Percentiles rank a stretch among this genome's conserved stretches.
phyloP scores from a whole-genome alignment of 2,113 vertebrate species.

The mouse (Mus musculus) region DNA sequence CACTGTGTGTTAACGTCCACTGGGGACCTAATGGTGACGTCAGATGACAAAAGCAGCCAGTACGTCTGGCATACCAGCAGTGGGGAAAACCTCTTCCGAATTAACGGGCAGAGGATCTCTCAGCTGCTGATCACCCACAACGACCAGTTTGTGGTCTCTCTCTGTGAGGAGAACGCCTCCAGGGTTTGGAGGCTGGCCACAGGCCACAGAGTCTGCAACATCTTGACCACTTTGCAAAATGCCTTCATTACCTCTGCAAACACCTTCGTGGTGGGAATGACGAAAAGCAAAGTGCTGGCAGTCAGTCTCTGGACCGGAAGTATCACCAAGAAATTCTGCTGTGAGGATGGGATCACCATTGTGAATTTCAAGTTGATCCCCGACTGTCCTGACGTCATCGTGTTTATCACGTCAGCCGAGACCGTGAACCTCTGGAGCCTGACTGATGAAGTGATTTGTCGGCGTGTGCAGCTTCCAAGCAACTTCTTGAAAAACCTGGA shows the following conservation, averaged over 20 bases:
- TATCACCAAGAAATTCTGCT: constrained; percentile 98
- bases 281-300: constrained; percentile 97
- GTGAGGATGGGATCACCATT: constrained; percentile 96
- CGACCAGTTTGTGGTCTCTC: constrained; percentile 98
- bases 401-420: constrained; percentile 97
- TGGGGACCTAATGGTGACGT: constrained; percentile 97
- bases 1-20: constrained; percentile 97
- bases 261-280: constrained; percentile 96
- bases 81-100: constrained; percentile 98
- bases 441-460: constrained; percentile 96
- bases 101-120: constrained; percentile 96
- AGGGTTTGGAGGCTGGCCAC: constrained; percentile 98
- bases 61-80: constrained; percentile 97
- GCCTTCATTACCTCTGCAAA: constrained; percentile 98
- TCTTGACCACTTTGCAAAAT: constrained; percentile 97
- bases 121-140: constrained; percentile 98
- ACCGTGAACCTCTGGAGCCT: constrained; percentile 98
- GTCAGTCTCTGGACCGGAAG: constrained; percentile 99
- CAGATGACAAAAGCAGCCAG: constrained; percentile 97
- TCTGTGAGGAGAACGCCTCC: constrained; percentile 98
- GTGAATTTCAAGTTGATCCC: constrained; percentile 97
- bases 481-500: constrained; percentile 97
- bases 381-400: constrained; percentile 96
- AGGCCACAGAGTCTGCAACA: constrained; percentile 98
- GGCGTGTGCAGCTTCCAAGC: constrained; percentile 94